Evolutionary conservation across 2,797 vertebrate species (phyloP), one percentile per base, ranked within the genome.

Genomic region (Pempheris klunzingeri): DNA sequence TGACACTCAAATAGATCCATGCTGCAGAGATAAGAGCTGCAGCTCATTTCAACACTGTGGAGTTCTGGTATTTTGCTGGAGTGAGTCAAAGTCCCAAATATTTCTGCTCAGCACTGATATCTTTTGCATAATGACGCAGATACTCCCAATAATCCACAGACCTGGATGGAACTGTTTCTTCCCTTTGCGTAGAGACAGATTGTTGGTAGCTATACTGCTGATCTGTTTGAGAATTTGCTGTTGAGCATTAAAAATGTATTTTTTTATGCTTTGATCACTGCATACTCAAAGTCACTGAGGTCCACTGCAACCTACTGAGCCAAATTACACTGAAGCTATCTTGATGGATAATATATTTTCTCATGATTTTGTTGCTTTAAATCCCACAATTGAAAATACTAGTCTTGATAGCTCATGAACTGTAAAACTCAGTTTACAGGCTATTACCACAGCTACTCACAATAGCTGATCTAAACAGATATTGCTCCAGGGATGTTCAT

Each of bases 11-110:
- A 63, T 24, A 34, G 7, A 58, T 41, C 2, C 14, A 34, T 50
- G 47, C 36, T 9, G 13, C 24, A 44, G 7, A 28, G 1, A 65
- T 58, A 10, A 32, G 39, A 18, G 32, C 5, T 28, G 46, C 24
- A 57, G 28, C 34, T 38, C 4, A 28, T 70, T 70, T 55, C 39
- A 72, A n/a, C 36, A 57, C 13, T 32, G 10, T 39, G 39, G 36
- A 59, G 8, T 18, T 28, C 1, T 14, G 3, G 1, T 3, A 11
- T 70, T 71, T 55, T 13, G 15, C 60, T 61, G 26, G 53, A 71
- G 38, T 47, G 3, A 43, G 52, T 82, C 26, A 44, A 49, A 65
- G 4, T 4, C 13, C 13, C 18, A 53, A 36, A 32, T 36, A 60
- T 36, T 28, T 26, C 1, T n/a, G 13, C 22, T 47, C 26, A 59